Percentiles rank a stretch among this genome's conserved stretches.
phyloP scores from a whole-genome alignment of 2,797 vertebrate species.

The Hephaestus fuliginosus region DNA sequence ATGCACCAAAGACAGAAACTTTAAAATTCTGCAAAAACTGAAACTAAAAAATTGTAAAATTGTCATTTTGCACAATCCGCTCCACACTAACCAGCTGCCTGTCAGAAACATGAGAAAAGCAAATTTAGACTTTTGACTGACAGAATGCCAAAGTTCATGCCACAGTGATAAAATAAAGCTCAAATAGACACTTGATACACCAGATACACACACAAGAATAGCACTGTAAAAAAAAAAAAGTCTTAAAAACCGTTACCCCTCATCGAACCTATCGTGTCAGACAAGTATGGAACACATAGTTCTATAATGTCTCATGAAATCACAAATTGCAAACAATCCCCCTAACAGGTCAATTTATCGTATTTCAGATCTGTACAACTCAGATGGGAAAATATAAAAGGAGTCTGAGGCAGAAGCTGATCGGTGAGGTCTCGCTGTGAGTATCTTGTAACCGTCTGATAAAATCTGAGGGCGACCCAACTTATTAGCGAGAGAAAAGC shows the following conservation, averaged over 20 bases:
- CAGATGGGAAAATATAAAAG: conserved; percentile 17
- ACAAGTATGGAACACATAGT: not conserved
- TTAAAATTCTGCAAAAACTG: not conserved
- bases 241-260: not conserved
- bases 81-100: not conserved
- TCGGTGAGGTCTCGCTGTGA: conserved; percentile 45
- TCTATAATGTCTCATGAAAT: conserved; percentile 18
- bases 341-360: conserved; percentile 8
- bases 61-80: not conserved
- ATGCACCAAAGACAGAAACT: not conserved
- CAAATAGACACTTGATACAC: not conserved
- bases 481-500: conserved; percentile 63
- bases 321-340: conserved; percentile 12
- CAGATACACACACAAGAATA: conserved; percentile 5
- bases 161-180: not conserved
- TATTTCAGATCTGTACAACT: conserved; percentile 33
- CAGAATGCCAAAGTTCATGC: conserved; percentile 1
- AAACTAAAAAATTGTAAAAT: not conserved
- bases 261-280: not conserved
- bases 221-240: not conserved
- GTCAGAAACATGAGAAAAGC: not conserved
- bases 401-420: conserved; percentile 48
- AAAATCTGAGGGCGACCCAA: conserved; percentile 58
- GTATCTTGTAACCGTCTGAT: conserved; percentile 62
- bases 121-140: not conserved